These are phyloP conservation scores for Melanophora roralis DNA, from an alignment of 2,888 invertebrate species.

Conservation along the genomic window DNA sequence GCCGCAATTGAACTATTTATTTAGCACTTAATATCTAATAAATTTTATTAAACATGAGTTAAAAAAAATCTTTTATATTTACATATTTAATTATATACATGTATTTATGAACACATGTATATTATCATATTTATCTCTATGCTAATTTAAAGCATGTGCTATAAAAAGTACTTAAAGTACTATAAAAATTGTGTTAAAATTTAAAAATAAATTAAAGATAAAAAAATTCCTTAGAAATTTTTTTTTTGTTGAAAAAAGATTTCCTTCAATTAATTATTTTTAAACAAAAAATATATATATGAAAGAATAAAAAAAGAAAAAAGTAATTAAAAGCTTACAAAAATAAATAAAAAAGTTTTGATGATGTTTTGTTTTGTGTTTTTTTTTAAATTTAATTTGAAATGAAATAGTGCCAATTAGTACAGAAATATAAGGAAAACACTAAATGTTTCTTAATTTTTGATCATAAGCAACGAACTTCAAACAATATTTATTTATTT, in stretches of 20 bases:
- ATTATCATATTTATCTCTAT: slow-evolving; percentile 16
- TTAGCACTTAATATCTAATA: slow-evolving; percentile 47
- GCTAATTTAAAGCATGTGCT: slow-evolving; percentile 48
- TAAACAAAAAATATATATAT: background rate
- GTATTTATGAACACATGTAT: no score
- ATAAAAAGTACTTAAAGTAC: slow-evolving; percentile 3
- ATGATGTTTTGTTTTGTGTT: background rate
- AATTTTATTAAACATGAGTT: slow-evolving; percentile 16
- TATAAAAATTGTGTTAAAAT: background rate
- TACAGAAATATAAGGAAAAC: no score
- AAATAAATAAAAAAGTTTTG: background rate
- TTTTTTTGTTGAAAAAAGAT: background rate
- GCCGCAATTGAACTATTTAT: slow-evolving; percentile 5
- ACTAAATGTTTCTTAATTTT: no score
- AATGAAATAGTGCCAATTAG: no score
- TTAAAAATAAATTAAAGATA: slow-evolving; percentile 14
- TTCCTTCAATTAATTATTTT: background rate
- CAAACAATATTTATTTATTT: no score
- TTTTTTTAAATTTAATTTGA: background rate
- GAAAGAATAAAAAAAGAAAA: background rate
- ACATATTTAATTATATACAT: no score
- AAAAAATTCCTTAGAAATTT: no score
- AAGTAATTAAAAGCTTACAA: background rate
- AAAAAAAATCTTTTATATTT: background rate
- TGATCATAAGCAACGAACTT: no score